Evolutionary conservation across 2,888 invertebrate species (phyloP), one percentile per base, ranked within the genome.

Genomic region (Platycheirus rosarum): DNA sequence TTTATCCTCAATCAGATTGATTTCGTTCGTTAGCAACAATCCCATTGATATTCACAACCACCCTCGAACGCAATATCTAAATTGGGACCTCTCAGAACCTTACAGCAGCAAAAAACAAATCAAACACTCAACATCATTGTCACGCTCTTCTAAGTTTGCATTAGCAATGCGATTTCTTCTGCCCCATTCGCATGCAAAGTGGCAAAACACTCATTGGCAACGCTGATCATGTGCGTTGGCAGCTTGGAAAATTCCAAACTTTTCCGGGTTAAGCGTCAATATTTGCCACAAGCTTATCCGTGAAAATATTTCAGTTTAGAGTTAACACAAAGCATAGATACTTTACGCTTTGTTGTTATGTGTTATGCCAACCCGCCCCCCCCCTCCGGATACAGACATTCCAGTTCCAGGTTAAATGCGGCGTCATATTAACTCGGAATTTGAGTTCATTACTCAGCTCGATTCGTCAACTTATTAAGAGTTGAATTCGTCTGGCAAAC

Each of bases 61-160:
- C 40, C 42, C 65, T 42, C 70, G 80, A 76, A 70, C 80, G 80
- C 70, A 76, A 80, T 76, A 76, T 42, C 76, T 80, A 76, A 80
- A 80, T 80, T 71, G 53, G 53, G 70, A 76, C 37, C 42, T 66
- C 46, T 14, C n/a, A 44, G 55, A 79, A 20, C 53, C 26, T 32
- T 26, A 53, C n/a, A 26, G 11, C 57, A 40, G 23, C 23, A 23
- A 70, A 23, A 42, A 44, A n/a, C 63, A 6, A 23, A 26, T 26
- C 48, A 42, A 63, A 29, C 46, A 49, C n/a, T 13, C 20, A 55
- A 18, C n/a, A n/a, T 1, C 11, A 51, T 23, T 32, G 1, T 11
- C 23, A 18, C 7, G 11, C 46, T 63, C 16, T 63, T 26, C 37
- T 29, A 70, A 60, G 51, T 68, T 44, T 40, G 51, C 37, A 35